A percentile compares a stretch with the other conserved stretches of the same genome.
phyloP scores from a whole-genome alignment of 2,888 invertebrate genomes.

The Habrosyne pyritoides region DNA sequence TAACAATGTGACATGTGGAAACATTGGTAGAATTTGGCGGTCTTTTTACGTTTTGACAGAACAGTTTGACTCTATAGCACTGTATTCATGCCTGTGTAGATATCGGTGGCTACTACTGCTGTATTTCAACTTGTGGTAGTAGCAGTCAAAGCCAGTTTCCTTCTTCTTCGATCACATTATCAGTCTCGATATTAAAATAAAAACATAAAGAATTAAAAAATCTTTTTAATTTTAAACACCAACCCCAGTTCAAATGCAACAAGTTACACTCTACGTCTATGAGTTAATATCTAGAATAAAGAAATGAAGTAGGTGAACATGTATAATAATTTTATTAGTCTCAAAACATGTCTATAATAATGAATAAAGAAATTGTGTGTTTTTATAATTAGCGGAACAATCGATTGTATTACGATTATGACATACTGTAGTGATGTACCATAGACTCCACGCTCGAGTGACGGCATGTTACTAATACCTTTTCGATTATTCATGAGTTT shows the following conservation, averaged over 20 bases:
- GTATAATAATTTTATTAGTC: neutral
- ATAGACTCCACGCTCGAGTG: constrained; percentile 19
- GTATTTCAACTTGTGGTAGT: no score
- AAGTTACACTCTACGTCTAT: neutral
- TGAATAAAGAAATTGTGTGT: neutral
- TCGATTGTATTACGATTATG: constrained; percentile 6
- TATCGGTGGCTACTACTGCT: no score
- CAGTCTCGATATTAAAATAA: no score
- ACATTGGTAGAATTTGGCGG: neutral
- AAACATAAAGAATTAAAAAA: no score
- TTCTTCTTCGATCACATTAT: no score
- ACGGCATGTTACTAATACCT: constrained; percentile 23
- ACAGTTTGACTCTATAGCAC: no score
- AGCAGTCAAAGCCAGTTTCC: no score
- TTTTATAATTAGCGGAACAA: neutral
- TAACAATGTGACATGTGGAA: neutral
- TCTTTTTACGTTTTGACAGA: no score
- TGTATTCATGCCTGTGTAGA: no score
- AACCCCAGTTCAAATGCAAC: neutral
- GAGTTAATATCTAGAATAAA: neutral
- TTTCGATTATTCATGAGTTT: constrained; percentile 43
- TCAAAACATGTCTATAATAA: neutral
- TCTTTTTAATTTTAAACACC: no score
- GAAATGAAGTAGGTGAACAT: neutral
- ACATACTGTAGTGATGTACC: neutral